phyloP scores from a whole-genome alignment of 2,113 vertebrate genomes.

The Mustela lutreola region DNA sequence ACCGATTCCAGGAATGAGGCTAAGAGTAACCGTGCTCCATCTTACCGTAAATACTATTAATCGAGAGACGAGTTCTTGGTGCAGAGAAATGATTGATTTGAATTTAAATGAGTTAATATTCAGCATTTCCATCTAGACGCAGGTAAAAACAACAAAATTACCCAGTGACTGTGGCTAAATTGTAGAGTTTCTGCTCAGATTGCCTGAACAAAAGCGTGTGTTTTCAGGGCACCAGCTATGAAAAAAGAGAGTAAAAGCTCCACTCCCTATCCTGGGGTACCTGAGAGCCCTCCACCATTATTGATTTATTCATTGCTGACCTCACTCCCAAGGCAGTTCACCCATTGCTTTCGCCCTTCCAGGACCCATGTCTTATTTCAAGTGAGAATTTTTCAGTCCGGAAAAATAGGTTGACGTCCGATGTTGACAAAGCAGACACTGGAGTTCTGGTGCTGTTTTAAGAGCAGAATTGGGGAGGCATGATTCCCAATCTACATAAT shows the following conservation, averaged over 20 bases:
- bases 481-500: conserved; percentile 74
- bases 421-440: conserved; percentile 54
- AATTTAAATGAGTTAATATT: conserved; percentile 84
- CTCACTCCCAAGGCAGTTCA: conserved; percentile 39
- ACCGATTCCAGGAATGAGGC: conserved; percentile 76
- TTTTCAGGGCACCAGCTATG: background rate
- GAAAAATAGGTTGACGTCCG: conserved; percentile 56
- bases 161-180: conserved; percentile 66
- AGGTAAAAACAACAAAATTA: conserved; percentile 78
- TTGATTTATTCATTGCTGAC: background rate
- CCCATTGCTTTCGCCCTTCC: background rate
- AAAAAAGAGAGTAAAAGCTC: background rate
- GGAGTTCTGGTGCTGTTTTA: conserved; percentile 23
- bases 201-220: conserved; percentile 50
- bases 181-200: conserved; percentile 56
- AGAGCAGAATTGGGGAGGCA: conserved; percentile 45
- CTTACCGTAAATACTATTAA: conserved; percentile 80
- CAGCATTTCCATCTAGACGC: conserved; percentile 74
- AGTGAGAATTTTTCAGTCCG: background rate
- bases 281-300: background rate
- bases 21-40: conserved; percentile 71
- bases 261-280: background rate
- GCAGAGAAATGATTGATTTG: conserved; percentile 80
- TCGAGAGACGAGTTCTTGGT: conserved; percentile 76
- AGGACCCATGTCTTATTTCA: background rate